These are phyloP conservation scores for Rhizomys pruinosus DNA, from an alignment of 2,113 vertebrate genomes.

Conservation along the genomic window DNA sequence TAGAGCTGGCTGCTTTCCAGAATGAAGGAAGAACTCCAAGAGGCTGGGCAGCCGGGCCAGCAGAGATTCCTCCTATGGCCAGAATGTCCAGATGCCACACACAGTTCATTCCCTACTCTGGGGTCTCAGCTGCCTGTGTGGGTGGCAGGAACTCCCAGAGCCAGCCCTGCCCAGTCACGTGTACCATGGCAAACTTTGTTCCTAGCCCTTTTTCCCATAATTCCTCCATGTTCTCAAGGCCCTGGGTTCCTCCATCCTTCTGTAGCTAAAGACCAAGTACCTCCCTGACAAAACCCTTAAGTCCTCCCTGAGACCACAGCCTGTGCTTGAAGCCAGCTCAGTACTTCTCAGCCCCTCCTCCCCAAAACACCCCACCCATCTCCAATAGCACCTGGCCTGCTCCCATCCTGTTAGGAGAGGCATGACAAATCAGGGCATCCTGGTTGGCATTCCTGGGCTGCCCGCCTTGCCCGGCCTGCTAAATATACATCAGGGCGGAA, in stretches of 20 bases:
- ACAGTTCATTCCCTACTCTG: rapidly evolving
- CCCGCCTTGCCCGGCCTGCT: conserved; percentile 22
- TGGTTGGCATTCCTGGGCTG: neutral
- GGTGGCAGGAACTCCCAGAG: neutral
- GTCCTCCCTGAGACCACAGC: too few species aligned
- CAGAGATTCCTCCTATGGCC: neutral
- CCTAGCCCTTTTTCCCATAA: neutral
- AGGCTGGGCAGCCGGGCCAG: rapidly evolving
- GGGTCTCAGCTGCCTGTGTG: too few species aligned
- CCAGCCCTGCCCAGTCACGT: neutral
- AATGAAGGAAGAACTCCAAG: neutral
- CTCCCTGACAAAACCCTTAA: neutral
- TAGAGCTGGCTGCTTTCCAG: neutral
- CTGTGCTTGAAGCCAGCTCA: neutral
- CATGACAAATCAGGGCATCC: neutral
- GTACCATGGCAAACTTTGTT: neutral
- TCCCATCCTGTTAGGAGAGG: neutral
- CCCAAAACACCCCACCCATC: rapidly evolving
- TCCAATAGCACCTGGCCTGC: neutral
- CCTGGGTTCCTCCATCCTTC: neutral
- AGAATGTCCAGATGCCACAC: neutral
- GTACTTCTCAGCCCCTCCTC: neutral
- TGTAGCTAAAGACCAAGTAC: neutral
- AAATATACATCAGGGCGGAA: conserved; percentile 60
- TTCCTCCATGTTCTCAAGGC: neutral